Evolutionary conservation across 2,888 invertebrate species (phyloP), one percentile per base, ranked within the genome.

Genomic region (Tigriopus californicus): DNA sequence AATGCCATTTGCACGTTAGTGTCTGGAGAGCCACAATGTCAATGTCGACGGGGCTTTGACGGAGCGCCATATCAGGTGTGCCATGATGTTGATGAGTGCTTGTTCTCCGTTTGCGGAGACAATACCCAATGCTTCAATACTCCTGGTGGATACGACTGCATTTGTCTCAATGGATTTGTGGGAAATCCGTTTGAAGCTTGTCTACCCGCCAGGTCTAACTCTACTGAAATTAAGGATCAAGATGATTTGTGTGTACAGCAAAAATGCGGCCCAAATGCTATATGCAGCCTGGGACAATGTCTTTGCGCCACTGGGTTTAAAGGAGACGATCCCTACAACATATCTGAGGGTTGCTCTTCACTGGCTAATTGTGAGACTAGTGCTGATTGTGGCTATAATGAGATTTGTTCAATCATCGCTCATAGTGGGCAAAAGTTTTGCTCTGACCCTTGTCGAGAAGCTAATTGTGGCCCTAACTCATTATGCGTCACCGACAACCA

Each of bases 91-190:
- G 91, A 85, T 69, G 77, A 79, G 66, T 79, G 91, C 67, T 82
- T 83, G 13, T 78, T 68, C 13, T 69, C 68, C 61, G 65, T 67
- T 47, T 74, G 74, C 63, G 70, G 72, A 58, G 65, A 64, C 46
- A 85, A 87, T 69, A 89, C 92, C 1, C 81, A 83, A 48, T 94
- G 94, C 68, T 83, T 90, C 63, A 92, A 94, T 69, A 85, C 85
- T 0, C 79, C 82, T 13, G 92, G 92, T 58, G 82, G 84, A 66
- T 92, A 82, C 69, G 87, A 87, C 68, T 94, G 94, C 70, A 79
- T 84, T 46, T 94, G 94, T 68, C 81, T 84, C 68, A 83, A 82
- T 67, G 82, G 82, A 56, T 41, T 46, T 33, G 20, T 42, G 1
- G 41, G 56, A 18, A 56, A 56, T 25, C 77, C 78, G 42, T 73